Conservation (phyloP, 2,113 vertebrate genomes). For the Engraulis encrasicolus region DNA sequence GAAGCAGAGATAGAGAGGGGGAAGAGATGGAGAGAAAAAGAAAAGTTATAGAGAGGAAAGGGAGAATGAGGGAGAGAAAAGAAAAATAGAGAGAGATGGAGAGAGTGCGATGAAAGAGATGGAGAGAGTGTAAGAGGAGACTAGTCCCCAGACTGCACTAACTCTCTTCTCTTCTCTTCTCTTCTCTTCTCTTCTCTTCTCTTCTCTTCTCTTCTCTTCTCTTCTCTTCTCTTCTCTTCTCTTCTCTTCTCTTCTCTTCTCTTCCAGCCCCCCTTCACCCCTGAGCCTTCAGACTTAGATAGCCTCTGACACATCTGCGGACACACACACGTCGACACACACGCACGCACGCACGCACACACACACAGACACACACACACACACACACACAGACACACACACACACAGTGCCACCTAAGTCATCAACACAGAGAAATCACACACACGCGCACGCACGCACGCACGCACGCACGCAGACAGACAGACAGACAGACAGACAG, state of each 20-base stretch:
- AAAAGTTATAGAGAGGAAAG: too few species aligned
- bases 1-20: not conserved
- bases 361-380: not conserved
- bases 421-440: not conserved
- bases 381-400: not conserved
- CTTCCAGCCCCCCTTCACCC: not conserved
- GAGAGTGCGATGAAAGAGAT: too few species aligned
- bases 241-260: not conserved
- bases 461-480: not conserved
- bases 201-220: not conserved
- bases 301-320: not conserved
- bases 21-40: too few species aligned
- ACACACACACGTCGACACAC: not conserved
- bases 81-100: too few species aligned
- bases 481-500: not conserved
- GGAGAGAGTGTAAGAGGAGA: too few species aligned
- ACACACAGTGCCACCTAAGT: too few species aligned
- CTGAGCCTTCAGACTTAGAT: not conserved
- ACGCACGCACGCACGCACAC: not conserved
- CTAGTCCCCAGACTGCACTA: not conserved
- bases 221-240: not conserved
- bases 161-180: not conserved
- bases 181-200: not conserved
- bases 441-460: not conserved
- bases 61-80: too few species aligned